Conservation (phyloP, 2,888 invertebrate genomes). For the Hypena proboscidalis region DNA sequence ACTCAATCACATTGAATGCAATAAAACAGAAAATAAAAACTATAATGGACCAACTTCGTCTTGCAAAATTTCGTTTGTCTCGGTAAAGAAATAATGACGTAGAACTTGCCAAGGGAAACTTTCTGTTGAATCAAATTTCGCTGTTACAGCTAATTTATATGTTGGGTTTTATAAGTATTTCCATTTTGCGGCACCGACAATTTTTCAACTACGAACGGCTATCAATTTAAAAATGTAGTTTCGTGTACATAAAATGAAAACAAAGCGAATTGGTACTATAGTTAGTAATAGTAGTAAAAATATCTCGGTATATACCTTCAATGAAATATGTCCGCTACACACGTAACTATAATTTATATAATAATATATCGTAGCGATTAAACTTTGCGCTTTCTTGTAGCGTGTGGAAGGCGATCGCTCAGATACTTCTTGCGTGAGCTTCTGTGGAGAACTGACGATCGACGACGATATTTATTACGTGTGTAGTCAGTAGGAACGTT, state of each 20-base stretch:
- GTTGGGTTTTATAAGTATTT: slow-evolving; percentile 46
- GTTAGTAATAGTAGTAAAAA: no score
- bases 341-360: no score
- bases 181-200: slow-evolving; percentile 17
- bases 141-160: slow-evolving; percentile 56
- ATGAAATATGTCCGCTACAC: no score
- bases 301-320: no score
- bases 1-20: slow-evolving; percentile 72
- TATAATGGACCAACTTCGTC: slow-evolving; percentile 74
- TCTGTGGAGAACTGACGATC: no score
- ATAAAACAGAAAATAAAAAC: slow-evolving; percentile 77
- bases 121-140: slow-evolving; percentile 32
- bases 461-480: no score
- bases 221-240: slow-evolving; percentile 4
- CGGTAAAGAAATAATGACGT: slow-evolving; percentile 58
- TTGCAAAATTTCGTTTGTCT: slow-evolving; percentile 74
- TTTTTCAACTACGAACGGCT: slow-evolving; percentile 15
- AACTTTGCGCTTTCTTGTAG: background rate
- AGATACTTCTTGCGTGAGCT: no score
- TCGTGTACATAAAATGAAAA: no score
- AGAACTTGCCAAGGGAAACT: slow-evolving; percentile 49
- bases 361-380: background rate
- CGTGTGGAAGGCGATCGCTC: no score
- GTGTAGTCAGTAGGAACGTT: no score
- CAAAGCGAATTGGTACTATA: no score